phyloP scores from a whole-genome alignment of 2,888 invertebrate species.

The Cantharis lateralis region DNA sequence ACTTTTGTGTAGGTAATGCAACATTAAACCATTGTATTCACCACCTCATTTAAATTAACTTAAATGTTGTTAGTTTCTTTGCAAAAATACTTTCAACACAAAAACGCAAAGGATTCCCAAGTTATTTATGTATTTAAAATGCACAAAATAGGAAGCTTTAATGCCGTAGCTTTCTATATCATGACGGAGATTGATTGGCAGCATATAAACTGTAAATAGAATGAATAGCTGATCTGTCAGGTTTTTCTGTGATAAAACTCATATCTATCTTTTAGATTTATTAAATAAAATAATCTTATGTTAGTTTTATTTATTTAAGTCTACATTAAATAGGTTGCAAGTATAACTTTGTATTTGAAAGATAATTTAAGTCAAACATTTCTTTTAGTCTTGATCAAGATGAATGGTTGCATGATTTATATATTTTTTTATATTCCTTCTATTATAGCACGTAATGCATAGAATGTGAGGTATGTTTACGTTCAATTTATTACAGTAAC shows the following conservation, averaged over 20 bases:
- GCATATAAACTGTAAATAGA: constrained; percentile 4
- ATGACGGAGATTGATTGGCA: constrained; percentile 1
- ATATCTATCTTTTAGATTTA: constrained; percentile 1
- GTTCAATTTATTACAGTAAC: not conserved
- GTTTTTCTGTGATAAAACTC: constrained; percentile 2
- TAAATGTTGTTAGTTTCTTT: not conserved
- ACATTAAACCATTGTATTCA: not conserved
- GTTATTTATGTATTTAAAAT: not conserved
- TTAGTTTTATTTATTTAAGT: not conserved
- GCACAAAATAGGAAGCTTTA: not conserved
- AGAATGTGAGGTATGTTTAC: not conserved
- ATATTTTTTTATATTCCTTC: not conserved
- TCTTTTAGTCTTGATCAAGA: not conserved
- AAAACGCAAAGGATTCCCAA: not conserved
- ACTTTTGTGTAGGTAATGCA: not conserved
- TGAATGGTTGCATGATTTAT: not conserved
- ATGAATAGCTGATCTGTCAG: constrained; percentile 4
- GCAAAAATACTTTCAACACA: not conserved
- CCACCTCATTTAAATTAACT: not conserved
- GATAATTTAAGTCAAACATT: not conserved
- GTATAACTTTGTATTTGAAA: not conserved
- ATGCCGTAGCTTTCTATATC: not conserved
- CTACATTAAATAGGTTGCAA: not conserved
- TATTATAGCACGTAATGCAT: not conserved
- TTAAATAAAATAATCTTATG: not conserved